Evolutionary conservation across 2,797 vertebrate species (phyloP), one percentile per base, ranked within the genome.

Genomic region (Hippopotamyrus pictus): DNA sequence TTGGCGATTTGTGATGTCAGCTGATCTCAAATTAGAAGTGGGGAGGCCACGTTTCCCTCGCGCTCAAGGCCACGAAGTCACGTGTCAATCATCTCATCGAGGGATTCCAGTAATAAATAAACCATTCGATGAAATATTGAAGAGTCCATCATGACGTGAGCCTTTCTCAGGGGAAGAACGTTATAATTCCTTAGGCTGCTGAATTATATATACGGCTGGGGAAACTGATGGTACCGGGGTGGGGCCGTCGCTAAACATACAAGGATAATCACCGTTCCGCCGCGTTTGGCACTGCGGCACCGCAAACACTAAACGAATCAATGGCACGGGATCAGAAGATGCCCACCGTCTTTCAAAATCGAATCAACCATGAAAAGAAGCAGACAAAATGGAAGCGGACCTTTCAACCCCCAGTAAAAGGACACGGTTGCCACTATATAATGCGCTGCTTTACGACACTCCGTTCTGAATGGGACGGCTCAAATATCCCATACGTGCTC

Each of bases 51-150:
- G 29, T 73, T 33, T 37, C 65, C 12, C 17, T 53, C 29, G 37
- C n/a, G 37, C 79, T 86, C 88, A 88, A 48, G 51, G 79, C 22
- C 85, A 88, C 62, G 51, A 91, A 17, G n/a, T 37, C 14, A 88
- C 73, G 76, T 89, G 83, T 87, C 44, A 22, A 22, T 88, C 88
- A 65, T 53, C 86, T 50, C 89, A 76, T 62, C 90, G 88, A 90
- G 41, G 62, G 85, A 59, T 87, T 87, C 7, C 84, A 73, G 87
- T 88, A 83, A 92, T 89, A 90, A 25, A 90, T 12, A 87, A 90
- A 44, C 65, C 90, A 88, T 54, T 8, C 89, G 91, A 91, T 90
- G 54, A 12, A 51, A 86, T 25, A 51, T 89, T 91, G 9, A 88
- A 51, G 2, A 33, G 82, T 92, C 22, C 85, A 83, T 73, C 91